A percentile compares a stretch with the other conserved stretches of the same genome.
These are phyloP conservation scores for Panthera leo DNA, from an alignment of 2,113 vertebrate genomes.

Conservation along the genomic window DNA sequence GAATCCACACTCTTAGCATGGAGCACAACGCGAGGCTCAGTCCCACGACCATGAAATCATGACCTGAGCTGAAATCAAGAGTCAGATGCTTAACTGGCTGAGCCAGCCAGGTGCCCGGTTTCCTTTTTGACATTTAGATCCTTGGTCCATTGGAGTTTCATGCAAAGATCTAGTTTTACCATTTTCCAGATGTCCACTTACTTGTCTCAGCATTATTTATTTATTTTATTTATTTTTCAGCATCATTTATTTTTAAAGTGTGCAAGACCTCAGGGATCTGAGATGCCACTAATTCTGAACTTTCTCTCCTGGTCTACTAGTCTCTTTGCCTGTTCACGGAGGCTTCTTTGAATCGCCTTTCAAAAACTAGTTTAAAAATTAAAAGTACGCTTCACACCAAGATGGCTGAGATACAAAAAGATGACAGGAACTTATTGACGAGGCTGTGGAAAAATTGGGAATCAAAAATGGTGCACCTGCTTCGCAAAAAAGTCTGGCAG, in stretches of 20 bases:
- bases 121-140: not conserved
- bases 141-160: not conserved
- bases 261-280: not conserved
- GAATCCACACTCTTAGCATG: too few relatives aligned
- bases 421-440: not conserved
- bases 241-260: not conserved
- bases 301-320: not conserved
- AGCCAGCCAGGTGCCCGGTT: not conserved
- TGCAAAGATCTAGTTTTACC: not conserved
- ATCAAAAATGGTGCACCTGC: not conserved
- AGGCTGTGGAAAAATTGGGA: not conserved
- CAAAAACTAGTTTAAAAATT: not conserved
- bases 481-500: not conserved
- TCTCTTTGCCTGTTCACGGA: not conserved
- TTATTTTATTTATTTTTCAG: not conserved
- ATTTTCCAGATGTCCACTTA: not conserved
- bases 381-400: not conserved
- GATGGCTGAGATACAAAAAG: not conserved
- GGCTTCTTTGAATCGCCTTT: not conserved
- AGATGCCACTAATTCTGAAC: not conserved
- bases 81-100: too few relatives aligned
- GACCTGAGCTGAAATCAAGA: too few relatives aligned
- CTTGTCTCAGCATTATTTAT: not conserved
- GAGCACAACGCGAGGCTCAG: too few relatives aligned
- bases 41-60: too few relatives aligned